Percentiles rank a stretch among this genome's conserved stretches.
Evolutionary conservation across 2,888 invertebrate genomes (phyloP).

Genomic region (Hydrotaea cyrtoneurina): DNA sequence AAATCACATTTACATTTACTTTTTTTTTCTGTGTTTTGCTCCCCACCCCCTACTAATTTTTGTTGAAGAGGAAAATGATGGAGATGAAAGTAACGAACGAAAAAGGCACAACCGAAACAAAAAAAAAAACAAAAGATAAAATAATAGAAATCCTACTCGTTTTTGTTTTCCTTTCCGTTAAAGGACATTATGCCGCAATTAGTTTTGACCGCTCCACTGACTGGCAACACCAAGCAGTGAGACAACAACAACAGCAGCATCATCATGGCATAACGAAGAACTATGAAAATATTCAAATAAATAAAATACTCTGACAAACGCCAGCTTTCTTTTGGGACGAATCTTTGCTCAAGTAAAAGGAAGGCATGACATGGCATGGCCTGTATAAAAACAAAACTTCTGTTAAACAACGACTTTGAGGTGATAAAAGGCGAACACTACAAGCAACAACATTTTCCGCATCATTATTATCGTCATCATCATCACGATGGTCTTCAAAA

Average conservation of each 20-base stretch:
- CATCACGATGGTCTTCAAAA: not conserved
- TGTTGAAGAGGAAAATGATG: conserved; percentile 22
- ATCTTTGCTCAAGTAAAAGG: not conserved
- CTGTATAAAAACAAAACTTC: conserved; percentile 6
- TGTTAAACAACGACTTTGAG: not conserved
- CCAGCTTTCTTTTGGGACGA: conserved; percentile 16
- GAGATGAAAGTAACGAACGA: conserved; percentile 33
- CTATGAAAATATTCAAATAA: conserved; percentile 14
- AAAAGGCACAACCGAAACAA: not conserved
- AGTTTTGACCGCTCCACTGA: conserved; percentile 67
- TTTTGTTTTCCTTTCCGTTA: too few species aligned
- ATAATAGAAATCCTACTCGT: conserved; percentile 30
- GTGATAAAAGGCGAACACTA: conserved; percentile 35
- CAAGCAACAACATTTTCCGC: not conserved
- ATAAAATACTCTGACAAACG: conserved; percentile 27
- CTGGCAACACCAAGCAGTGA: conserved; percentile 32
- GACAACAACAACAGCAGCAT: conserved; percentile 37
- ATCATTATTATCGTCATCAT: not conserved
- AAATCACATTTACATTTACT: conserved; percentile 65
- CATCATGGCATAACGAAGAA: not conserved
- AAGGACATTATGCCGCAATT: conserved; percentile 65
- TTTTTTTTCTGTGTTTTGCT: conserved; percentile 40
- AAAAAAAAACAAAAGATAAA: too few species aligned
- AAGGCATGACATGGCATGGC: not conserved
- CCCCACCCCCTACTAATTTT: not conserved